phyloP scores from a whole-genome alignment of 2,888 invertebrate species.

The Macrophya alboannulata region DNA sequence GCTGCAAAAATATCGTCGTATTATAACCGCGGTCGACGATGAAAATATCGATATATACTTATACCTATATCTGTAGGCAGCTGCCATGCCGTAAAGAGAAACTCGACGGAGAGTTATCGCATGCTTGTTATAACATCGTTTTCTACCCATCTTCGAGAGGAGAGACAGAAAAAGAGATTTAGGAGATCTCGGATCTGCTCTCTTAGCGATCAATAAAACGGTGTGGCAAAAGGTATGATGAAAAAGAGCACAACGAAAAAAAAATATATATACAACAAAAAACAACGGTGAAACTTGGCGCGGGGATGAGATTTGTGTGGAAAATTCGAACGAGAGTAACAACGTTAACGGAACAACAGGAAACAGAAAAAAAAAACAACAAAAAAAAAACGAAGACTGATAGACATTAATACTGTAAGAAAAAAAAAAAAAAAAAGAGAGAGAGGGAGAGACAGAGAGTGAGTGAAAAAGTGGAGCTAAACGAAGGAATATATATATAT shows the following conservation, averaged over 20 bases:
- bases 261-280: constrained; percentile 1
- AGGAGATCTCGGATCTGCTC: background rate
- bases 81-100: background rate
- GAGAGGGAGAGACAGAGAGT: background rate
- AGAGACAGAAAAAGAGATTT: background rate
- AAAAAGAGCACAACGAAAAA: background rate
- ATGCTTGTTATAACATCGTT: background rate
- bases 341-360: too few relatives aligned
- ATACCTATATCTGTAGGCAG: background rate
- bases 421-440: background rate
- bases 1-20: constrained; percentile 1
- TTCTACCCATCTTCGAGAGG: background rate
- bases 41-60: too few relatives aligned
- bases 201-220: background rate
- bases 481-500: too few relatives aligned
- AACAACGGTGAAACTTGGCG: background rate
- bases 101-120: background rate
- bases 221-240: too few relatives aligned
- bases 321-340: background rate
- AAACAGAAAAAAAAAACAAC: background rate
- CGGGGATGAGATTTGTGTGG: background rate
- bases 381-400: background rate
- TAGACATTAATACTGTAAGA: background rate
- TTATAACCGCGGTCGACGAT: background rate
- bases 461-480: constrained; percentile 58